Conservation (phyloP, 2,797 vertebrate species). For the Trichosurus vulpecula region DNA sequence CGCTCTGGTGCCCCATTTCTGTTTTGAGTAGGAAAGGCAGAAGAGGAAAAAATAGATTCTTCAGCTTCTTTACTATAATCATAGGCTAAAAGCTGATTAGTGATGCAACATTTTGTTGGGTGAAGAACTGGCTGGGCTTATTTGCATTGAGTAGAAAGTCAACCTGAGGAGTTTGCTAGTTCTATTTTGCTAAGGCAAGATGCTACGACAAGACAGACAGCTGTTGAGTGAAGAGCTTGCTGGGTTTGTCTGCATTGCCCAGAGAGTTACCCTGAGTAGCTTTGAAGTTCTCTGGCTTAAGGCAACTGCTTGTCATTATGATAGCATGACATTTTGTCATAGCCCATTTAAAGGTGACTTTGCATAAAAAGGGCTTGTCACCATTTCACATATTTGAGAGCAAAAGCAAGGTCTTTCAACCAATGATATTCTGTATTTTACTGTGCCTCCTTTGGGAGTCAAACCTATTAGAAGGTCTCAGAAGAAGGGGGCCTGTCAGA, state of each 20-base stretch:
- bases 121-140: neutral
- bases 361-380: neutral
- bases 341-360: neutral
- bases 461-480: too few relatives aligned
- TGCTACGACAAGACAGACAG: neutral
- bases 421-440: too few relatives aligned
- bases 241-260: neutral
- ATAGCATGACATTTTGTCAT: neutral
- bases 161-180: neutral
- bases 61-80: neutral
- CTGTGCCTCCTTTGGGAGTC: too few relatives aligned
- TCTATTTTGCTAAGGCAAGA: too few relatives aligned
- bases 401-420: too few relatives aligned
- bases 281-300: neutral
- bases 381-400: too few relatives aligned
- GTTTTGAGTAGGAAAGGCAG: neutral
- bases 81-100: neutral
- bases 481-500: too few relatives aligned
- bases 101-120: neutral
- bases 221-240: neutral
- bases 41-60: neutral
- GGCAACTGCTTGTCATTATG: neutral
- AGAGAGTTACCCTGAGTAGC: neutral
- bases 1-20: neutral
- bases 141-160: neutral